Percentiles rank a stretch among this genome's conserved stretches.
Conservation (phyloP, 2,888 invertebrate species). For the Beris chalybata region DNA sequence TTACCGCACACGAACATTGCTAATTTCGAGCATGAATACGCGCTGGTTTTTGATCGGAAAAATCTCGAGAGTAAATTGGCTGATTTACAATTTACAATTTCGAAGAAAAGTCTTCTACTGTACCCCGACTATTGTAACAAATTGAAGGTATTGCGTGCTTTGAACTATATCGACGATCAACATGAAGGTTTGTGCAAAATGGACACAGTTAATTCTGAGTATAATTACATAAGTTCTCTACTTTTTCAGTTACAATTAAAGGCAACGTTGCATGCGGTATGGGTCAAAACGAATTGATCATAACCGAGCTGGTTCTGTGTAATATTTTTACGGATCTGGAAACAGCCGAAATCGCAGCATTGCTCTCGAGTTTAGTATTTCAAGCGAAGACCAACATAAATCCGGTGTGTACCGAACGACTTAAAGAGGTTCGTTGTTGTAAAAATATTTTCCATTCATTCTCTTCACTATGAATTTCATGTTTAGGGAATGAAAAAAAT, state of each 20-base stretch:
- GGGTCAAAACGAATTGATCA: conserved; percentile 84
- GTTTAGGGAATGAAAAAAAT: conserved; percentile 71
- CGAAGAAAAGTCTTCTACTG: conserved; percentile 80
- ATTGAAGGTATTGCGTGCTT: conserved; percentile 70
- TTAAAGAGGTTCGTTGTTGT: conserved; percentile 59
- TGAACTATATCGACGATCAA: conserved; percentile 73
- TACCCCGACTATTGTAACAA: conserved; percentile 89
- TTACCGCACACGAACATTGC: conserved; percentile 72
- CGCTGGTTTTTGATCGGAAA: conserved; percentile 72
- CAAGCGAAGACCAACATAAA: conserved; percentile 74
- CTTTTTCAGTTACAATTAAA: conserved; percentile 68
- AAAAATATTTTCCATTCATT: conserved; percentile 33
- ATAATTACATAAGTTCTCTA: background rate
- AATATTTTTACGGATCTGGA: conserved; percentile 84
- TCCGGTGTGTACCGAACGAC: conserved; percentile 62
- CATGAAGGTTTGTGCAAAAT: conserved; percentile 61
- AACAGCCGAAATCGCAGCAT: conserved; percentile 90
- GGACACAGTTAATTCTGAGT: too few relatives aligned
- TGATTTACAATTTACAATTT: conserved; percentile 73
- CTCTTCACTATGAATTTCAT: conserved; percentile 34
- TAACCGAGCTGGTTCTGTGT: conserved; percentile 91
- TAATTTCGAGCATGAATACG: conserved; percentile 78
- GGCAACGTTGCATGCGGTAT: conserved; percentile 87
- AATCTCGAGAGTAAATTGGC: conserved; percentile 69
- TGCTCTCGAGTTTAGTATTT: conserved; percentile 91